Evolutionary conservation across 2,797 vertebrate species (phyloP).

Genomic region (Pelobates cultripes): DNA sequence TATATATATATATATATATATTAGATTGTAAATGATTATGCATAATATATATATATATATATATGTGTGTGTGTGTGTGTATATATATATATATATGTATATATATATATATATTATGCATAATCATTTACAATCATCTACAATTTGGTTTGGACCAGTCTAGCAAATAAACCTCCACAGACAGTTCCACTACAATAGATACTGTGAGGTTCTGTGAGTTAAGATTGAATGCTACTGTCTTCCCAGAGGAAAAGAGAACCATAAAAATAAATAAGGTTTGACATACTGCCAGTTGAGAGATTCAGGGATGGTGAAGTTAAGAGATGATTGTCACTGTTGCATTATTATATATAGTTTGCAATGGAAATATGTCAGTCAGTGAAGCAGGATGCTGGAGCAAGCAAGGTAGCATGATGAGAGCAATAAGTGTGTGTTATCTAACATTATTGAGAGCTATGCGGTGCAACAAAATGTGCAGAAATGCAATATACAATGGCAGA

Average conservation of each 20-base stretch:
- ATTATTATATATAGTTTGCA: conserved; percentile 52
- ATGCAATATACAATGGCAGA: not conserved
- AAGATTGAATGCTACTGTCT: conserved; percentile 33
- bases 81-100: too few relatives aligned
- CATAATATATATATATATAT: too few relatives aligned
- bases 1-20: too few relatives aligned
- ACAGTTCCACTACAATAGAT: conserved; percentile 14
- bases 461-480: conserved; percentile 27
- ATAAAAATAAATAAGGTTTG: conserved; percentile 47
- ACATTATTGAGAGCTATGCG: conserved; percentile 32
- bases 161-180: not conserved
- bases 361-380: conserved; percentile 49
- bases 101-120: too few relatives aligned
- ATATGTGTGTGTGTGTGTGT: too few relatives aligned
- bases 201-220: conserved; percentile 18
- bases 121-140: too few relatives aligned
- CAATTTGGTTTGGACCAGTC: not conserved
- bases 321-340: conserved; percentile 45
- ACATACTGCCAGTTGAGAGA: conserved; percentile 27
- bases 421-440: conserved; percentile 37
- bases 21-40: too few relatives aligned
- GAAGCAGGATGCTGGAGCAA: conserved; percentile 46
- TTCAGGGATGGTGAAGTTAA: conserved; percentile 42
- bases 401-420: conserved; percentile 46
- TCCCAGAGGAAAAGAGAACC: conserved; percentile 31